Base-by-base conservation (phyloP, 2,888 invertebrate genomes). In the Stramonita haemastoma region DNA sequence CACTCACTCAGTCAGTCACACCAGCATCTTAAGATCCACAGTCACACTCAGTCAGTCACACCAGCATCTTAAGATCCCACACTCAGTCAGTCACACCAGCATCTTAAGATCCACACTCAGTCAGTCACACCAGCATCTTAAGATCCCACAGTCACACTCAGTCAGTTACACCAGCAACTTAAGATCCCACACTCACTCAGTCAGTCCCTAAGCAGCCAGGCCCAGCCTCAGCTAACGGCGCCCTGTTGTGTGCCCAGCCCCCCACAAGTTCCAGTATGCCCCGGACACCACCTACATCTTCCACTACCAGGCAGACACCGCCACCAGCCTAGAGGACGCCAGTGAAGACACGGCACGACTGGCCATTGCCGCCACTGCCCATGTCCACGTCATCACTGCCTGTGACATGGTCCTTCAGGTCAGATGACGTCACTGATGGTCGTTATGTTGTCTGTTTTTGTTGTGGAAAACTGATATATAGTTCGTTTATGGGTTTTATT, bases 261-360 rank as follows among this genome's bases (percentile, higher is more conserved):
- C 90, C 29, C 90, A 90, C 29, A 97, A 96, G 46, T 96, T 96
- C 91, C 91, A 92, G 34, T 96, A 96, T 92, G 93, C 93, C 90
- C 90, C 94, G 15, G 98, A 98, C 81, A 97, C 97, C 92, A 97
- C 97, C 0, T 98, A 98, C 96, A 97, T 97, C 92, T 98, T 98
- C 96, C 97, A 97, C 91, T 97, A 98, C 90, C 97, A 98, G 93
- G 97, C 98, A 86, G 94, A 94, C 15, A 96, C 97, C 29, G 97
- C 97, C 81, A 97, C 98, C 32, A 97, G 97, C 22, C 97, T 98
- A 86, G 97, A 97, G 90, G 97, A 98, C 89, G 97, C 97, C 0
- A 97, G 97, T 11, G 93, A 93, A 34, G 95, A 96, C 89, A 93
- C 95, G 79, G 95, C 96, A 32, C 94, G 94, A 46, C 92, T 96